Percentiles rank a stretch among this genome's conserved stretches.
Conservation (phyloP, 2,113 vertebrate genomes). For the Phainopepla nitens region DNA sequence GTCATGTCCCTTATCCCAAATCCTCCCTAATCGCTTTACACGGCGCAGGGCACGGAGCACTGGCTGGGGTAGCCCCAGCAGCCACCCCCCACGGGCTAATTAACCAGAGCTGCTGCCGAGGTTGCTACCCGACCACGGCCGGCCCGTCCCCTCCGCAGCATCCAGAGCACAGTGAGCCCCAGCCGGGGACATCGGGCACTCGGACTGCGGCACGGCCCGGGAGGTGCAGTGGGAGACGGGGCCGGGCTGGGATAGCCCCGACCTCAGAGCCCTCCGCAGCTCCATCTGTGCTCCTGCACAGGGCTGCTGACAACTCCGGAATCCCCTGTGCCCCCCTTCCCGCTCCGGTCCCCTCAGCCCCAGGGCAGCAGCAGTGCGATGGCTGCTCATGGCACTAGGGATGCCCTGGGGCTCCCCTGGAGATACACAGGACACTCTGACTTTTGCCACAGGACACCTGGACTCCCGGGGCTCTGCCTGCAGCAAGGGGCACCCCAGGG, state of each 20-base stretch:
- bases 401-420: background rate
- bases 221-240: background rate
- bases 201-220: background rate
- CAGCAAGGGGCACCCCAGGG: conserved; percentile 38
- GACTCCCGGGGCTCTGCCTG: background rate
- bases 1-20: background rate
- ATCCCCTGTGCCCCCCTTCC: background rate
- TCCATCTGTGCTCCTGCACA: background rate
- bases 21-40: conserved; percentile 5
- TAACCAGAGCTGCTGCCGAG: background rate
- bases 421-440: conserved; percentile 22
- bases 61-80: background rate
- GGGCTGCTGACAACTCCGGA: background rate
- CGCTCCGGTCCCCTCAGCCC: background rate
- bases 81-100: background rate
- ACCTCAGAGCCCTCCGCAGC: background rate
- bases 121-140: background rate
- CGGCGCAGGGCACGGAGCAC: background rate
- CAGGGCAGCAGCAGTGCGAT: background rate
- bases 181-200: background rate
- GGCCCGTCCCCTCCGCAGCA: background rate
- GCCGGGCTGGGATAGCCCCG: accelerated
- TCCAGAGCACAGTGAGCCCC: background rate
- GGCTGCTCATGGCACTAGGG: background rate
- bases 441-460: background rate